Percentiles rank a stretch among this genome's conserved stretches.
Conservation (phyloP, 2,888 invertebrate genomes). For the Drosophila flavopinicola region DNA sequence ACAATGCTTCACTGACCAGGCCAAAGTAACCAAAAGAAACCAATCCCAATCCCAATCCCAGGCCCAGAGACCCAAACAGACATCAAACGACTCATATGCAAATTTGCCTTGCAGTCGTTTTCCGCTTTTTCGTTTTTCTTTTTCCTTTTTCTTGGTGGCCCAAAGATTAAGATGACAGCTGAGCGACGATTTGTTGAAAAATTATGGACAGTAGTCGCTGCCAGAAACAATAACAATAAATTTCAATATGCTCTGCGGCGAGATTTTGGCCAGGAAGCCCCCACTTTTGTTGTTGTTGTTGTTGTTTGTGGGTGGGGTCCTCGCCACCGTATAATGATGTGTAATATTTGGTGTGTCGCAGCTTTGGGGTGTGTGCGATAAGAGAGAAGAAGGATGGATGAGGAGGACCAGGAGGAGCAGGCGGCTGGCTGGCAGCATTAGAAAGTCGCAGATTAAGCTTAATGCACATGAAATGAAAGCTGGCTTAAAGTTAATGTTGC, state of each 20-base stretch:
- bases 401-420: no score
- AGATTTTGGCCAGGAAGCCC: slow-evolving; percentile 53
- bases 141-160: slow-evolving; percentile 32
- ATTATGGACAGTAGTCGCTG: slow-evolving; percentile 79
- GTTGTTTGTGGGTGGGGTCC: slow-evolving; percentile 32
- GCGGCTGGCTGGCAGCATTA: slow-evolving; percentile 69
- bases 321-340: slow-evolving; percentile 65
- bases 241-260: slow-evolving; percentile 54
- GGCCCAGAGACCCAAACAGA: slow-evolving; percentile 23
- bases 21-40: slow-evolving; percentile 29
- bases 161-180: slow-evolving; percentile 78
- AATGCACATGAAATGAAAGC: slow-evolving; percentile 65
- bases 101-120: slow-evolving; percentile 47
- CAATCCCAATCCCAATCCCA: slow-evolving; percentile 23
- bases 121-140: no score
- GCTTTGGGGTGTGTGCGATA: slow-evolving; percentile 33
- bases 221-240: slow-evolving; percentile 75
- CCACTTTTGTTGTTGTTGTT: slow-evolving; percentile 13
- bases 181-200: slow-evolving; percentile 80
- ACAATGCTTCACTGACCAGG: slow-evolving; percentile 74
- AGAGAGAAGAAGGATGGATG: no score
- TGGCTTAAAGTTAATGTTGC: slow-evolving; percentile 51
- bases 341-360: slow-evolving; percentile 52
- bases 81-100: slow-evolving; percentile 59
- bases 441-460: slow-evolving; percentile 64